A percentile compares a stretch with the other conserved stretches of the same genome.
phyloP scores from a whole-genome alignment of 2,888 invertebrate genomes.

The Acanthoscelides obtectus region DNA sequence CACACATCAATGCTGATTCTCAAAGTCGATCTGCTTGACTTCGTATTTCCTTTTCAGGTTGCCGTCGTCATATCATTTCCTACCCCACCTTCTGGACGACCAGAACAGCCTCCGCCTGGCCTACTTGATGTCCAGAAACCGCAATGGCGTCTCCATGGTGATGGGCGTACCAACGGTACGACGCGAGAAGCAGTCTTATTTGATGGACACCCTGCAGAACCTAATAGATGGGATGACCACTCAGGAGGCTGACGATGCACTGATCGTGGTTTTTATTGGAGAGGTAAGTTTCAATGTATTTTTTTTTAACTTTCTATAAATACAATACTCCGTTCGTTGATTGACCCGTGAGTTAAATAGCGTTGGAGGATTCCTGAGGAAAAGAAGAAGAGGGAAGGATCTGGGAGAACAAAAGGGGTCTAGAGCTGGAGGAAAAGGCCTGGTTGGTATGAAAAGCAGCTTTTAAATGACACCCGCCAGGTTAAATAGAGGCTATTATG shows the following conservation, averaged over 20 bases:
- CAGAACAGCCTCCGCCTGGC: conserved; percentile 74
- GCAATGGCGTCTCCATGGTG: conserved; percentile 74
- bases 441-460: too few relatives aligned
- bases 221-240: conserved; percentile 73
- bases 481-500: too few relatives aligned
- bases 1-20: too few relatives aligned
- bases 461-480: too few relatives aligned
- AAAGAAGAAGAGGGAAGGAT: too few relatives aligned
- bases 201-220: conserved; percentile 80
- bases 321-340: too few relatives aligned
- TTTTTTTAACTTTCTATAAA: neutral
- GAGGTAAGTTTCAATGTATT: conserved; percentile 56
- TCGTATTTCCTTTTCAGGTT: conserved; percentile 42
- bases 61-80: conserved; percentile 78
- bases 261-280: conserved; percentile 84
- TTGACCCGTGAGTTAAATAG: too few relatives aligned
- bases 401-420: too few relatives aligned
- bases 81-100: conserved; percentile 81
- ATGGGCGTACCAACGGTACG: conserved; percentile 88
- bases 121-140: conserved; percentile 68
- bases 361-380: too few relatives aligned
- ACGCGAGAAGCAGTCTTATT: conserved; percentile 81
- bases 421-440: too few relatives aligned
- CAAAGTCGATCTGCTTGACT: neutral
- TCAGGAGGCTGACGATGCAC: conserved; percentile 67